Base-by-base conservation (phyloP, 2,797 vertebrate genomes). In the Cuculus canorus region DNA sequence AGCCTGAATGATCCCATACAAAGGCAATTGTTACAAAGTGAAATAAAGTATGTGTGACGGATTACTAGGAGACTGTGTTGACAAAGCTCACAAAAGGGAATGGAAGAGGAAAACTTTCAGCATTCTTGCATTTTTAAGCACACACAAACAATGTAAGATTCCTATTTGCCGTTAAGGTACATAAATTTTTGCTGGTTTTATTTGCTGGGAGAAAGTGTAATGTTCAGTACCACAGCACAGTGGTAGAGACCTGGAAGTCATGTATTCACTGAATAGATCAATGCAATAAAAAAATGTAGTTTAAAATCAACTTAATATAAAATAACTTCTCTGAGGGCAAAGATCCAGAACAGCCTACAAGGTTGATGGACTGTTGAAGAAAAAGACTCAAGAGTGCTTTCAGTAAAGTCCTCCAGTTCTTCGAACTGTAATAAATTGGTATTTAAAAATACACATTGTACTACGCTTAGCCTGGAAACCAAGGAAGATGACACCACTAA, bases 141-240 rank as follows among this genome's bases (percentile, higher is more conserved):
- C 32, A 77, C 7, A 37, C 3, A 77, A 33, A 71, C 52, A 81
- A 89, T 90, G 73, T 68, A 96, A 92, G 68, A 95, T 92, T 94
- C 77, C 90, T 92, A 88, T 90, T 86, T 83, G 83, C 48, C 56
- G 95, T 86, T 90, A 94, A 96, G 77, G 64, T 88, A 92, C 92
- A 95, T 84, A 83, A 83, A 89, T 88, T 96, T 98, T 97, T 95
- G 93, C 90, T 93, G 71, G 32, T 63, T 96, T 96, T 96, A 92
- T 95, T 94, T 90, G 19, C 59, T 89, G 56, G 82, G 84, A 88
- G 92, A 93, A 75, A 63, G 75, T 9, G 19, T 59, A 86, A 79
- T 59, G 50, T 77, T 86, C 70, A 94, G 90, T 91, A 93, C 45
- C 60, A 77, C 59, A 94, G 70, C 4, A 30, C 48, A 92, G 14